Evolutionary conservation across 2,113 vertebrate species (phyloP), one percentile per base, ranked within the genome.

Genomic region (Craseonycteris thonglongyai): DNA sequence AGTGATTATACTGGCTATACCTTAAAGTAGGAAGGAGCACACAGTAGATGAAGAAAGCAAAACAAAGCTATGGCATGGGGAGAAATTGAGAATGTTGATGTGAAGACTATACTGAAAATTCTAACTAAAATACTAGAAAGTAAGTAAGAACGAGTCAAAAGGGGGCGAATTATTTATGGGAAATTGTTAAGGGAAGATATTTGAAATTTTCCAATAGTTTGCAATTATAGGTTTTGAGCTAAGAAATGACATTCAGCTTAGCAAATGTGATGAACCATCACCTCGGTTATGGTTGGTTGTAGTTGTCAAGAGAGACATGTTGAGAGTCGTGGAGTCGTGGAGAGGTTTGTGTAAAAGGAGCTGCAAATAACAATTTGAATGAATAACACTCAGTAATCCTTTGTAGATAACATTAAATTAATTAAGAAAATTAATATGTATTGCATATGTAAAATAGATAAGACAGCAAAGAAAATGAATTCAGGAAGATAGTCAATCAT

Each of bases 21-120:
- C 47, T 59, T 38, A 22, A 15, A 49, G 10, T 3, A 61, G 5
- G 6, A 66, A 13, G 19, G 1, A 35, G 26, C 5, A 51, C 14
- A 3, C 9, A 22, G 12, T 3, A 15, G 38, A 28, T 11, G 4
- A 11, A 18, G 26, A 59, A 35, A 3, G 45, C 5, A 28, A 56
- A 5, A n/a, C n/a, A n/a, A 10, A 71, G 38, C 2, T 1, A 6
- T 22, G 12, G 16, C 0, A 5, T 6, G 49, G 19, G 22, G 7
- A 47, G 9, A 49, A 47, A 54, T 4, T n/a, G 13, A 76, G 30
- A 54, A 40, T 21, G 15, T 3, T 7, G 21, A 47, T 72, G 2
- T 24, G 42, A 69, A n/a, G 8, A 3, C 56, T 83, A 19, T n/a
- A 0, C 11, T 63, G 42, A 45, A 19, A 68, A 58, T 56, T 42